Conservation (phyloP, 2,888 invertebrate genomes). For the Ephialtes manifestator region DNA sequence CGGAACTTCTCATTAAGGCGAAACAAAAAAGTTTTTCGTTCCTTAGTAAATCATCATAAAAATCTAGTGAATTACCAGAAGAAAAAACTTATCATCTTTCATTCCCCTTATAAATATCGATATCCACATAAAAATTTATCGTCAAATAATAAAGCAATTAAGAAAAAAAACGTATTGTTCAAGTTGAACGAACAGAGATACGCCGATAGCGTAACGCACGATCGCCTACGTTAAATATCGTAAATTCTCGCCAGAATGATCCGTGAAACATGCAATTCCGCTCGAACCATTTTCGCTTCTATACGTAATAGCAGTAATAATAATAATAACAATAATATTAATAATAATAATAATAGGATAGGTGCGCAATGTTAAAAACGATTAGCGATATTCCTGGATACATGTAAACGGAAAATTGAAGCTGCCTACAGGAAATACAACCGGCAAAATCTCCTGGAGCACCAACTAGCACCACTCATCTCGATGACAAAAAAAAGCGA, state of each 20-base stretch:
- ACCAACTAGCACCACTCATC: constrained; percentile 77
- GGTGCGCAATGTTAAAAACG: constrained; percentile 42
- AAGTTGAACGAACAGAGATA: background rate
- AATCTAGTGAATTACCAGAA: background rate
- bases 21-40: background rate
- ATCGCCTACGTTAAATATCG: background rate
- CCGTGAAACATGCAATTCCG: background rate
- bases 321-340: constrained; percentile 9
- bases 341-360: constrained; percentile 55
- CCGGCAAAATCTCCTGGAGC: constrained; percentile 69
- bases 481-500: constrained; percentile 10
- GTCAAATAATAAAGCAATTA: background rate
- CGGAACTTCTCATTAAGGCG: background rate
- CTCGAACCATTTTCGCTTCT: constrained; percentile 1
- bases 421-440: constrained; percentile 57
- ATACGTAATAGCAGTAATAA: constrained; percentile 12
- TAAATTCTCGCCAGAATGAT: constrained; percentile 8
- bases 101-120: background rate
- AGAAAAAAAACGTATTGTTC: background rate
- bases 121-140: background rate
- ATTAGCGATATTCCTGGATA: constrained; percentile 48
- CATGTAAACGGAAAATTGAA: constrained; percentile 36
- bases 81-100: background rate
- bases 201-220: background rate
- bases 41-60: background rate